These are phyloP conservation scores for Timandra comae DNA, from an alignment of 2,888 invertebrate genomes.

Conservation along the genomic window DNA sequence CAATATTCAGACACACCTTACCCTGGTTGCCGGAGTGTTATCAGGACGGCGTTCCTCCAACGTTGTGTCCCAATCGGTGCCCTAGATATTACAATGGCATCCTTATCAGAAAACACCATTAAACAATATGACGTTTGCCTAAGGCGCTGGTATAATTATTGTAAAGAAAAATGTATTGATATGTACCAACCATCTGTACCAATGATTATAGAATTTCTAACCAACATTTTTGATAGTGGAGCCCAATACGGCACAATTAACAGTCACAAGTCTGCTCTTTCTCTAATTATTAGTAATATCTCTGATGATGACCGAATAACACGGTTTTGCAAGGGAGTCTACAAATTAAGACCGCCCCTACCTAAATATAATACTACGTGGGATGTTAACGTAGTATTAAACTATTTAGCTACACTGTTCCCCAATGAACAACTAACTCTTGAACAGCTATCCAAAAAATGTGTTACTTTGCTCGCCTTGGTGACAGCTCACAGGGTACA, in stretches of 20 bases:
- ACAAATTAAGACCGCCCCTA: not conserved
- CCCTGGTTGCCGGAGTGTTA: conserved; percentile 15
- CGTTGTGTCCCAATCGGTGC: conserved; percentile 2
- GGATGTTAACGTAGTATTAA: not conserved
- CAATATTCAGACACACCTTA: conserved; percentile 5
- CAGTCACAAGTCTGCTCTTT: not conserved
- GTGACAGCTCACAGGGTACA: not conserved
- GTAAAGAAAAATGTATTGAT: not conserved
- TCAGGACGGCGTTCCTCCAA: conserved; percentile 8
- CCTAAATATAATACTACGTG: conserved; percentile 1
- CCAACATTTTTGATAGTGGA: not conserved
- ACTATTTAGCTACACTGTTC: not conserved
- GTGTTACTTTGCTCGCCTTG: not conserved
- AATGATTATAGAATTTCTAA: not conserved
- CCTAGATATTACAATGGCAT: conserved; percentile 8
- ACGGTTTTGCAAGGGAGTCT: not conserved
- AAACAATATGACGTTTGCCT: conserved; percentile 8
- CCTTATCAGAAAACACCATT: conserved; percentile 9
- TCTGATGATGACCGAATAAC: not conserved
- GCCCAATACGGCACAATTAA: conserved; percentile 1
- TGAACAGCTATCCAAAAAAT: not conserved
- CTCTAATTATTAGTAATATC: not conserved
- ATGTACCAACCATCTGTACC: not conserved
- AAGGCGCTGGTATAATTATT: not conserved
- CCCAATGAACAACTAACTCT: not conserved